Evolutionary conservation across 2,113 vertebrate genomes (phyloP), one percentile per base, ranked within the genome.

Genomic region (Platichthys flesus): DNA sequence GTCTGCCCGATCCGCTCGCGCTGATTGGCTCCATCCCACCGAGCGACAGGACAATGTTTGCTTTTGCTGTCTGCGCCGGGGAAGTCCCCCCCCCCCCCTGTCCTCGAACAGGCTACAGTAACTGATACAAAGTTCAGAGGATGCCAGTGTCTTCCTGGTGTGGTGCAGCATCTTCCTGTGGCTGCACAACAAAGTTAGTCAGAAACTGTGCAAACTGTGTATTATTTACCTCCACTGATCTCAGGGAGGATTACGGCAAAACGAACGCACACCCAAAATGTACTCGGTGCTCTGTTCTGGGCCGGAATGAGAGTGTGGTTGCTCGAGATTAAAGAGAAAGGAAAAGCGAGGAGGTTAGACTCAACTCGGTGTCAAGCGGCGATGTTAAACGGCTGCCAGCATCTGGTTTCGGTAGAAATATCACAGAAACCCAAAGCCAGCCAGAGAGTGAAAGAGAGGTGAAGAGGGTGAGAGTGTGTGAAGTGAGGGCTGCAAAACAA

Each of bases 51-150:
- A 68, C 71, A 77, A 54, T 90, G 89, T 92, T 92, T 91, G 85
- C 87, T 91, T 89, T 88, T 88, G 80, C 77, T 74, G 81, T 86
- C 87, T 76, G 88, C 77, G 5, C 76, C 68, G 87, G 90, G 91
- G 85, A 91, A 93, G 90, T 91, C 89, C 91, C 91, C 91, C 65
- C 65, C 72, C 91, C 91, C 91, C 65, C 65, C 74, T 82, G 68
- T 82, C 78, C 87, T 83, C 78, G 71, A 63, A 86, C 81, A 71
- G 73, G 67, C 78, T 64, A 78, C 79, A 81, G 81, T 76, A 67
- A 81, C 85, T 83, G 80, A 88, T 83, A 81, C 85, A 88, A 82
- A 84, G 85, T 89, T 84, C 79, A 93, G 85, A 84, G 88, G 85
- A 90, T 80, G 85, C 83, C 80, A 73, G 72, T 13, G 14, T 78